Evolutionary conservation across 2,113 vertebrate genomes (phyloP).

Genomic region (Coturnix japonica): DNA sequence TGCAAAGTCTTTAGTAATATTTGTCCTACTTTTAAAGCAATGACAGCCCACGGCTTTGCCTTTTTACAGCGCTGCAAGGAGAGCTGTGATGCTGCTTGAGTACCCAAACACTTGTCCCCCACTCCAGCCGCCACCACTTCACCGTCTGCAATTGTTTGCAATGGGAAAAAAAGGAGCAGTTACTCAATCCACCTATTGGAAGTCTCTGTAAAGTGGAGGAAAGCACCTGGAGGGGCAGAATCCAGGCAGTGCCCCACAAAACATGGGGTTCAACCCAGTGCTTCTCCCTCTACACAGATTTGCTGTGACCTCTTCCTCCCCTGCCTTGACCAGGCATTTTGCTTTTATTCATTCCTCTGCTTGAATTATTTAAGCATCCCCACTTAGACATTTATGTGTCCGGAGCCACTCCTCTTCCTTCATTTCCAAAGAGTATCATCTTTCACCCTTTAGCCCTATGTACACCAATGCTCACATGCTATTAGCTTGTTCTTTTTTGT

Average conservation of each 20-base stretch:
- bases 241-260: accelerated
- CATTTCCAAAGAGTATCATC: not conserved
- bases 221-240: not conserved
- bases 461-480: not conserved
- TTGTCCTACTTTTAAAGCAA: not conserved
- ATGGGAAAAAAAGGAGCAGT: slow-evolving; percentile 1
- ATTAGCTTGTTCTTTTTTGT: not conserved
- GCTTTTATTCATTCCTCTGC: not conserved
- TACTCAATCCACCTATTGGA: not conserved
- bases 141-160: accelerated
- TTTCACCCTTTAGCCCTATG: accelerated
- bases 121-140: accelerated
- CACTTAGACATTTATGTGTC: not conserved
- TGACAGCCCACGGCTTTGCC: accelerated
- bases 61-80: not conserved
- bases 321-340: not conserved
- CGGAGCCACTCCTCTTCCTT: not conserved
- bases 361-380: slow-evolving; percentile 33
- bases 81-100: accelerated
- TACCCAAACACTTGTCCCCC: accelerated
- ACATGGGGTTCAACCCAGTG: accelerated
- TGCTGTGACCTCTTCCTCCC: not conserved
- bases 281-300: not conserved
- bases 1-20: not conserved
- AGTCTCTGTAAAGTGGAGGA: not conserved